Evolutionary conservation across 1,140 invertebrate genomes (phyloP).

Genomic region (Zaprionus vittiger): DNA sequence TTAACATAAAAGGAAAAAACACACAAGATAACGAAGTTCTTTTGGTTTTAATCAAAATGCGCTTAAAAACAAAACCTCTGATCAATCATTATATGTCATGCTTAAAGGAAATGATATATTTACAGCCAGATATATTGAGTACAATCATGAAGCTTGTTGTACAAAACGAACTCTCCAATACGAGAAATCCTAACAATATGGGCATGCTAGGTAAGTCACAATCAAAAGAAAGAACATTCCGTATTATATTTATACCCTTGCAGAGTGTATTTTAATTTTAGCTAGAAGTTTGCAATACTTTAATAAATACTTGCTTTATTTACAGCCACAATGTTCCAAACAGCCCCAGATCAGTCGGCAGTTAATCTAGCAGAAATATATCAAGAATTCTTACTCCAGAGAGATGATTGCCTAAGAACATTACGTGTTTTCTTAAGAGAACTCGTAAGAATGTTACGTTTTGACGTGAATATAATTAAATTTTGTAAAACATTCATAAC

Average conservation of each 20-base stretch:
- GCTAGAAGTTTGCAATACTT: not conserved
- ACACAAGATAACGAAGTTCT: conserved; percentile 95
- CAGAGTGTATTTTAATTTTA: no score
- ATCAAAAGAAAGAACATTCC: no score
- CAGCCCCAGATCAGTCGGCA: conserved; percentile 90
- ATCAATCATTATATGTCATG: conserved; percentile 95
- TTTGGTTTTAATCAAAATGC: conserved; percentile 94
- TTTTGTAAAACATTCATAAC: conserved; percentile 90
- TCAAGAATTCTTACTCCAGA: conserved; percentile 93
- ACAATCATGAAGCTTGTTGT: conserved; percentile 96
- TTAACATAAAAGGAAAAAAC: conserved; percentile 90
- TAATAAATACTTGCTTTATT: conserved; percentile 8
- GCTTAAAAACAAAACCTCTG: conserved; percentile 96
- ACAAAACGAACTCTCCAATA: conserved; percentile 96
- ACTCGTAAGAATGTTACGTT: conserved; percentile 92
- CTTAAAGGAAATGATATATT: conserved; percentile 88
- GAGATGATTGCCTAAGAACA: conserved; percentile 95
- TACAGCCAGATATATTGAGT: conserved; percentile 90
- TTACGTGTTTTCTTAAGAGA: conserved; percentile 92
- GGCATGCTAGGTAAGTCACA: conserved; percentile 75
- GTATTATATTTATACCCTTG: no score
- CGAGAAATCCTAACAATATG: conserved; percentile 97
- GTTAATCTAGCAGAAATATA: conserved; percentile 92
- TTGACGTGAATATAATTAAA: conserved; percentile 90
- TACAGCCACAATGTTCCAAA: conserved; percentile 93